Base-by-base conservation (phyloP, 1,140 invertebrate species). In the Drosophila yakuba region DNA sequence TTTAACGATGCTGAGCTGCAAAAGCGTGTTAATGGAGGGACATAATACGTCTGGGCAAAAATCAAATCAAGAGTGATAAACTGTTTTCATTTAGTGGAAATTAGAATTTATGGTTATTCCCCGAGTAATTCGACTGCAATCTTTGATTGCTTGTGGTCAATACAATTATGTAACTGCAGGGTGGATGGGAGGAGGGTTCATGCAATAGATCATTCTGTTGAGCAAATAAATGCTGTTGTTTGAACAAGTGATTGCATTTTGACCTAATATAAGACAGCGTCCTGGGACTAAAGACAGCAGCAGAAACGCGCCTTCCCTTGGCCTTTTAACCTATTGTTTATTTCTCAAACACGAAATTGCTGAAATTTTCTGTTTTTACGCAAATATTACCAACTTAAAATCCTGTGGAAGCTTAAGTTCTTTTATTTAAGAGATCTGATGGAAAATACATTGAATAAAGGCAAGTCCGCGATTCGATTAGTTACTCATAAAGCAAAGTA, bases 231-330 rank as follows among this genome's bases (percentile, higher is more conserved):
- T n/a, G 15, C 4, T 51, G 28, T 4, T 51, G 48, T 35, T 51
- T 35, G 28, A 32, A 35, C 48, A 51, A 51, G 15, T 35, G 48
- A 51, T 51, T 51, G 32, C 25, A 51, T 35, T n/a, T 17, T 51
- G 48, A 17, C 48, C 8, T 35, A 35, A 51, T 35, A 51, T 51
- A 35, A 32, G 48, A 35, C 48, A 35, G 25, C n/a, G 8, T 8
- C n/a, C 17, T 32, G 48, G 25, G 4, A 17, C 4, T 12, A 1
- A 35, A 15, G 25, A 32, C 3, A 32, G 11, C 1, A 15, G 25
- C n/a, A 15, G 8, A 17, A 15, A 4, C 11, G 43, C 3, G 17
- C 3, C 43, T 10, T 44, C 10, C 15, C n/a, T 17, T 17, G 17
- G 17, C 17, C 17, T 0, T 17, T 17, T 17, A 17, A 17, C 17